These are phyloP conservation scores for Athalia circularis DNA, from an alignment of 2,888 invertebrate species.

Conservation along the genomic window DNA sequence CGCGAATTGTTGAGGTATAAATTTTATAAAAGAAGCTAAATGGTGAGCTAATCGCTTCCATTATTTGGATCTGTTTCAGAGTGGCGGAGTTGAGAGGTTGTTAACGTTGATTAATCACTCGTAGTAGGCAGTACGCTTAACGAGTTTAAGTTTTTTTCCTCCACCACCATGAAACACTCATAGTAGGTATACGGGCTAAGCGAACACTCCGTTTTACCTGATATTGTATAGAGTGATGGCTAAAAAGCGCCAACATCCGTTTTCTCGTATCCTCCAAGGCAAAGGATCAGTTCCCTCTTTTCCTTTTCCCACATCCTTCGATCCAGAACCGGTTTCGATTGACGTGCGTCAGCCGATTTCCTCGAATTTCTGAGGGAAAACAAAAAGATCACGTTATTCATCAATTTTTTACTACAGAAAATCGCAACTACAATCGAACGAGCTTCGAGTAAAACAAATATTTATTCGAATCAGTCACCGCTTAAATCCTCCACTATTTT, in stretches of 20 bases:
- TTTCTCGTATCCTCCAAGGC: too few relatives aligned
- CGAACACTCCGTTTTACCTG: neutral
- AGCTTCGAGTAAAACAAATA: neutral
- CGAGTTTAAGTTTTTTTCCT: constrained; percentile 48
- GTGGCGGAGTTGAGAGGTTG: constrained; percentile 52
- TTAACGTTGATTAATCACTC: constrained; percentile 65
- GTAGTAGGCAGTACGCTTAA: constrained; percentile 54
- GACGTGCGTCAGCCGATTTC: too few relatives aligned
- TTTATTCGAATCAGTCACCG: constrained; percentile 8
- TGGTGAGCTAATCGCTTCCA: constrained; percentile 53
- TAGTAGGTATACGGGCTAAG: neutral
- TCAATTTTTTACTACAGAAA: too few relatives aligned
- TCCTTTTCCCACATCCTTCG: too few relatives aligned
- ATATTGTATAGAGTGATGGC: too few relatives aligned
- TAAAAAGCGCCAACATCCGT: too few relatives aligned
- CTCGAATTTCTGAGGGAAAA: too few relatives aligned
- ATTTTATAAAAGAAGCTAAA: constrained; percentile 46
- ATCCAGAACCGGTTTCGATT: too few relatives aligned
- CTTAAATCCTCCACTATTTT: constrained; percentile 21
- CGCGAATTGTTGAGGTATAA: constrained; percentile 34
- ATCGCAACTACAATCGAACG: too few relatives aligned
- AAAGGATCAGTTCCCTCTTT: too few relatives aligned
- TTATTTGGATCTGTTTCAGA: constrained; percentile 49
- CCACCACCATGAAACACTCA: constrained; percentile 15
- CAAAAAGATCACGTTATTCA: too few relatives aligned